These are phyloP conservation scores for Acanthurus lineatus DNA, from an alignment of 2,797 vertebrate species.

Conservation along the genomic window DNA sequence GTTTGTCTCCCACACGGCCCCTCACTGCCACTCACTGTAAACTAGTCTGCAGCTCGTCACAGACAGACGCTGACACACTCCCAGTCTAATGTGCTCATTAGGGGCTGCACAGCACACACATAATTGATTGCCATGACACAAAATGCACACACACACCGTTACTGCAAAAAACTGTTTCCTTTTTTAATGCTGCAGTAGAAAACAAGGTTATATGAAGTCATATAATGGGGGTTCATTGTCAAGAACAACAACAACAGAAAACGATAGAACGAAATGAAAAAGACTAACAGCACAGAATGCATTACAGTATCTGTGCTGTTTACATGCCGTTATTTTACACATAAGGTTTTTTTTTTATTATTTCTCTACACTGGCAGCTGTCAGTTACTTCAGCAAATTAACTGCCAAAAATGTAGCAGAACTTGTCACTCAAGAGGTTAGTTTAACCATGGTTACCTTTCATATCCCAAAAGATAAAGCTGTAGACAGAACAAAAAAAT, in stretches of 20 bases:
- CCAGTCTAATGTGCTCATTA: constrained; percentile 84
- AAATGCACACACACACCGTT: constrained; percentile 76
- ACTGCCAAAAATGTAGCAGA: constrained; percentile 96
- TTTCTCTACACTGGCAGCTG: constrained; percentile 95
- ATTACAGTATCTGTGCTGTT: constrained; percentile 97
- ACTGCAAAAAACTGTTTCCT: constrained; percentile 94
- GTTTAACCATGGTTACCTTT: constrained; percentile 99
- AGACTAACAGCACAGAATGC: constrained; percentile 92
- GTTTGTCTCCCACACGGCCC: constrained; percentile 77
- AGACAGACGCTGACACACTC: constrained; percentile 87
- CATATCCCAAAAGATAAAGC: constrained; percentile 96
- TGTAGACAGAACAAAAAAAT: constrained; percentile 92
- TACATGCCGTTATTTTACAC: constrained; percentile 99
- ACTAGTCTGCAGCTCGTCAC: constrained; percentile 89
- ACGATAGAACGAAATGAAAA: constrained; percentile 76
- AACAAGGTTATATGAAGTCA: constrained; percentile 99
- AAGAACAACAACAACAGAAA: constrained; percentile 94
- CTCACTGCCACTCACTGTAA: constrained; percentile 90
- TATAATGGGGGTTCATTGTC: constrained; percentile 98
- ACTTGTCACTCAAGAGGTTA: constrained; percentile 93
- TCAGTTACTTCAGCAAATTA: constrained; percentile 99
- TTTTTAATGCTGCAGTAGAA: constrained; percentile 99
- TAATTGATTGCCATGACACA: constrained; percentile 82
- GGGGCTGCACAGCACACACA: constrained; percentile 79
- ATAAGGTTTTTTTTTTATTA: constrained; percentile 85